Conservation (phyloP, 35 echinoderm and acorn worm species). For the Strongylocentrotus purpuratus region DNA sequence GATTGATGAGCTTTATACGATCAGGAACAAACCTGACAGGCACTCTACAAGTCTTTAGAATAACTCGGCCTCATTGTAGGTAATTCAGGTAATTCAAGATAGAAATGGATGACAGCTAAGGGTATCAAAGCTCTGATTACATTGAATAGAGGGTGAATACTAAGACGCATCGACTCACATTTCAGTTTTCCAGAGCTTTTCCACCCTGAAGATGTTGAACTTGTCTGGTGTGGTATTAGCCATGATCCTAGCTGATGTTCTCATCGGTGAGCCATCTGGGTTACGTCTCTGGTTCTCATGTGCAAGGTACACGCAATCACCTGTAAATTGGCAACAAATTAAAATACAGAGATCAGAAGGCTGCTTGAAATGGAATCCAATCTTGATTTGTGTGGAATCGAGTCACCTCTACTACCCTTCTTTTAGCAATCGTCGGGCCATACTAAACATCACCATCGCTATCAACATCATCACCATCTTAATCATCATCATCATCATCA, state of each 20-base stretch:
- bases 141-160: not conserved
- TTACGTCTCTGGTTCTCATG: constrained; percentile 65
- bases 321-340: constrained; percentile 34
- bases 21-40: too few species aligned
- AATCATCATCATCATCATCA: not conserved
- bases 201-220: constrained; percentile 87
- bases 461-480: not conserved
- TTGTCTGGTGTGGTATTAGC: constrained; percentile 54
- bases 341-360: not conserved
- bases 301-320: constrained; percentile 85
- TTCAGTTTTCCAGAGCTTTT: constrained; percentile 93
- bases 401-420: too few species aligned
- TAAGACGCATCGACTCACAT: constrained; percentile 45
- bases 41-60: too few species aligned
- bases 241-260: constrained; percentile 41
- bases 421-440: not conserved
- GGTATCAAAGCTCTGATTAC: too few species aligned
- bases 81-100: too few species aligned
- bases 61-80: too few species aligned
- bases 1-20: too few species aligned
- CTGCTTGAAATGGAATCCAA: not conserved
- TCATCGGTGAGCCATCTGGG: constrained; percentile 54
- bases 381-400: too few species aligned
- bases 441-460: not conserved
- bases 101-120: too few species aligned